These are phyloP conservation scores for Arctocebus calabarensis DNA, from an alignment of 2,797 vertebrate genomes.

Conservation along the genomic window DNA sequence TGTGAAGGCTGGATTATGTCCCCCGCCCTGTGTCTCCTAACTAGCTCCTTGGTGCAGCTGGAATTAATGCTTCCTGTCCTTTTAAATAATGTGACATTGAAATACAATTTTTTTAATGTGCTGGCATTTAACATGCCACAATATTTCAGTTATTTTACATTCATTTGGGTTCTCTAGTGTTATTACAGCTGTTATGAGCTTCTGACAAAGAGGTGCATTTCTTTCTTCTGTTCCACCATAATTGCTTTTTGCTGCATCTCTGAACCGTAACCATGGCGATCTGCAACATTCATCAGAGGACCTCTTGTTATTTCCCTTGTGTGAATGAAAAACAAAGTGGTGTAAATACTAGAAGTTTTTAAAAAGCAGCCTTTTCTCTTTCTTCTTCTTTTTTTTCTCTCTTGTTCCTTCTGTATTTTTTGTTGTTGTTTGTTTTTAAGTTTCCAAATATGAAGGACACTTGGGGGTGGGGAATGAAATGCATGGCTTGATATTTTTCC, in stretches of 20 bases:
- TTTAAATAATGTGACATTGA: slow-evolving; percentile 90
- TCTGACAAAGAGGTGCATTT: slow-evolving; percentile 92
- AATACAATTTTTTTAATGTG: slow-evolving; percentile 88
- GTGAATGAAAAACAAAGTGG: slow-evolving; percentile 86
- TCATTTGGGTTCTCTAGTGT: slow-evolving; percentile 89
- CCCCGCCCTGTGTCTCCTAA: slow-evolving; percentile 83
- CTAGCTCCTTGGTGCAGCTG: slow-evolving; percentile 87
- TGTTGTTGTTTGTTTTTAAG: background rate
- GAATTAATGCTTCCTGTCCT: slow-evolving; percentile 91
- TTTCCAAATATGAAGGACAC: slow-evolving; percentile 74
- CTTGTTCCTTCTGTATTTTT: background rate
- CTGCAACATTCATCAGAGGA: slow-evolving; percentile 90
- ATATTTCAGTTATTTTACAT: slow-evolving; percentile 91
- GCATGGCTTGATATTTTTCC: slow-evolving; percentile 70
- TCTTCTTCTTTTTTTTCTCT: background rate
- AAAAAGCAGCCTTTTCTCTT: slow-evolving; percentile 50
- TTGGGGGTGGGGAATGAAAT: slow-evolving; percentile 64
- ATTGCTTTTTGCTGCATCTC: slow-evolving; percentile 93
- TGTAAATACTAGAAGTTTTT: slow-evolving; percentile 87
- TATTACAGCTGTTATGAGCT: slow-evolving; percentile 94
- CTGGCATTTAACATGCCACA: slow-evolving; percentile 90
- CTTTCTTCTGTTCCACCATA: slow-evolving; percentile 90
- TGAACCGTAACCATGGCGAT: slow-evolving; percentile 93
- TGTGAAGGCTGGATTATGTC: slow-evolving; percentile 78
- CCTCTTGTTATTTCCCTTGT: slow-evolving; percentile 91